A percentile compares a stretch with the other conserved stretches of the same genome.
These are phyloP conservation scores for Chaetura pelagica DNA, from an alignment of 2,113 vertebrate species.

Conservation along the genomic window DNA sequence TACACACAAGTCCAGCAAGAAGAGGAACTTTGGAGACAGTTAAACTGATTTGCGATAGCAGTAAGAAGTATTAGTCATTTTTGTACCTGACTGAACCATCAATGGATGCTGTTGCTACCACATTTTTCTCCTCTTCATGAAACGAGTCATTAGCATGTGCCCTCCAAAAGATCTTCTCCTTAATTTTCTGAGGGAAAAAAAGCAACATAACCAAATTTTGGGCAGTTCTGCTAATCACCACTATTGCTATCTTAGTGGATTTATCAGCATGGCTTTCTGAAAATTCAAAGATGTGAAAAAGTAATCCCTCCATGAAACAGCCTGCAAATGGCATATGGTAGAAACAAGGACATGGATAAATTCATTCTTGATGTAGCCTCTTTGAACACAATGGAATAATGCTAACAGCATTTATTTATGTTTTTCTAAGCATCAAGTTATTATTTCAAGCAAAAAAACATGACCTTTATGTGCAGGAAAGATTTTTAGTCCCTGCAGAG, in stretches of 20 bases:
- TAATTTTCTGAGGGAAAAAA: slow-evolving; percentile 61
- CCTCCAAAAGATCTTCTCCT: slow-evolving; percentile 72
- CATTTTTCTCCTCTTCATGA: slow-evolving; percentile 69
- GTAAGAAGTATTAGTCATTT: neutral
- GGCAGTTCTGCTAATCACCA: neutral
- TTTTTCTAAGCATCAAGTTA: neutral
- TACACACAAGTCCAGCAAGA: neutral
- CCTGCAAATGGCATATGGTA: neutral
- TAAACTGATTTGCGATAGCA: neutral
- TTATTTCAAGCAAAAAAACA: neutral
- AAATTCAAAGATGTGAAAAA: neutral
- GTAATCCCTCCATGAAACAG: neutral
- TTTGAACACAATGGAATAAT: neutral
- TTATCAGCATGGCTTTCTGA: neutral
- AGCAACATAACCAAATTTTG: neutral
- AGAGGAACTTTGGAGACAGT: neutral
- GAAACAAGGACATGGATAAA: neutral
- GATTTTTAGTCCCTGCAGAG: neutral
- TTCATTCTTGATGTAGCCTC: neutral
- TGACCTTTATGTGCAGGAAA: neutral
- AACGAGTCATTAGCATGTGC: slow-evolving; percentile 66
- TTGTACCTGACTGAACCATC: slow-evolving; percentile 77
- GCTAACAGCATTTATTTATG: neutral
- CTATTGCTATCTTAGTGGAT: neutral
- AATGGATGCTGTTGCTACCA: slow-evolving; percentile 70